Evolutionary conservation across 2,797 vertebrate species (phyloP), one percentile per base, ranked within the genome.

Genomic region (Gadopsis bispinosus): DNA sequence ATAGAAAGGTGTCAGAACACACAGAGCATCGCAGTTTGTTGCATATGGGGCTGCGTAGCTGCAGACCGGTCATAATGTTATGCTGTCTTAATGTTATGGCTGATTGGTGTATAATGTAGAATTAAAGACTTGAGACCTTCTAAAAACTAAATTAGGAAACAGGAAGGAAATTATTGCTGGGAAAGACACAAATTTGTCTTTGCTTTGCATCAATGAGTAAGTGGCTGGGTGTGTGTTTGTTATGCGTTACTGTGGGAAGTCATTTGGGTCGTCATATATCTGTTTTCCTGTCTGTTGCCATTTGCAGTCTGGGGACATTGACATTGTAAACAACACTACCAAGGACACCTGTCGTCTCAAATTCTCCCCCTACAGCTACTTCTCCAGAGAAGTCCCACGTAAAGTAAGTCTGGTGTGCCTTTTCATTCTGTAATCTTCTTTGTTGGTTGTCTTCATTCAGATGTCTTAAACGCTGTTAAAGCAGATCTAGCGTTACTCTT

Each of bases 341-440:
- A 97, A 97, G 94, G 97, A 93, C 59, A 97, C 96, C 90, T 98
- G 97, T 91, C 97, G 94, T 89, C 95, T 98, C 83, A 99, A 99
- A 92, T 99, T 99, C 87, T 96, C 96, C 68, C 98, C 97, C 71
- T 99, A 99, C 92, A 99, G 97, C 91, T 99, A 98, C 92, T 99
- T 99, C 94, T 99, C 97, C 90, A 96, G 98, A 91, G 98, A 99
- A 0, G 94, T 96, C 3, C 96, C 97, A 26, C 96, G 97, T 19
- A 99, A 98, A 96, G 98, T 99, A 86, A 60, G 92, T 79, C 41
- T 35, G 31, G 16, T 60, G 7, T 37, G 4, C 17, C 1, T 54
- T 62, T 79, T 71, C 13, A 29, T 65, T 37, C 8, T 78, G n/a
- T 37, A 26, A 11, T 1, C 47, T 6, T 55, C 31, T 75, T 29